Evolutionary conservation across 2,113 vertebrate species (phyloP), one percentile per base, ranked within the genome.

Genomic region (Astur gentilis): DNA sequence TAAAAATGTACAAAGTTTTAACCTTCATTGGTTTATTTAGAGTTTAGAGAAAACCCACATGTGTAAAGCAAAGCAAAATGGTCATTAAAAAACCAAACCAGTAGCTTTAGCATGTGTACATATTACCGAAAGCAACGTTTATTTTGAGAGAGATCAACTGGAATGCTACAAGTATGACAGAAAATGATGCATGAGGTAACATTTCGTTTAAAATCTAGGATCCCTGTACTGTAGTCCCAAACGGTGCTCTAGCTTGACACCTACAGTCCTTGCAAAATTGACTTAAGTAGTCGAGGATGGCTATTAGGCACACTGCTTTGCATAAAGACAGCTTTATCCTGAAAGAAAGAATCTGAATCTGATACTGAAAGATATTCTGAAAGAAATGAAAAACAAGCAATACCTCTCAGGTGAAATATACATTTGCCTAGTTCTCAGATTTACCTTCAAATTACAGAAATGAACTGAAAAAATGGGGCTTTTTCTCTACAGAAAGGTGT

Each of bases 111-210:
- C 65, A 20, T 22, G 69, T 22, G 44, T 66, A 60, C 58, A 85
- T 40, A 67, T 84, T 92, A 76, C 61, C 72, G 75, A 92, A 83
- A 91, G 67, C 64, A 73, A 89, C 2, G 5, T 76, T 71, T 87
- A 25, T 89, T 90, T 77, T 70, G 75, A 96, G 65, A 94, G 7
- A 75, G 79, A 88, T n/a, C 13, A 61, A 80, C 15, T 34, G 73
- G 67, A 84, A 70, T 69, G 83, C 66, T 83, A 50, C 50, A 90
- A 80, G 45, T 60, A 49, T 47, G 81, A 85, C 38, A 85, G 70
- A 94, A 88, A 94, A 85, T 62, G 38, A 96, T 87, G 81, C 83
- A 89, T 82, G 97, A 96, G 97, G 95, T 95, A 78, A 96, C 76
- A 92, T 75, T 93, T 79, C 25, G 87, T 93, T 84, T 93, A 66